Evolutionary conservation across 2,797 vertebrate species (phyloP), one percentile per base, ranked within the genome.

Genomic region (Hydrocynus forskahlii): DNA sequence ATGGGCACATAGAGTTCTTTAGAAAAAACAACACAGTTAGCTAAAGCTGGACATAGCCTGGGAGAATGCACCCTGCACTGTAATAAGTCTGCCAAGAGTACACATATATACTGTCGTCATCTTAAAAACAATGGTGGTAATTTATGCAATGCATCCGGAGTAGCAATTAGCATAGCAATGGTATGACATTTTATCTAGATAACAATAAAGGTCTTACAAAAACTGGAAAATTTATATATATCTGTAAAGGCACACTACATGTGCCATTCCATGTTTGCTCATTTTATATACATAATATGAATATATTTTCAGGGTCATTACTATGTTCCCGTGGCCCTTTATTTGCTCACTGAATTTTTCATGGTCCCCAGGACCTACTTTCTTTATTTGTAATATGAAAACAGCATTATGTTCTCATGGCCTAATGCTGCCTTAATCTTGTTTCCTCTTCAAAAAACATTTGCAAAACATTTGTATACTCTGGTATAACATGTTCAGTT

Each of bases 21-120:
- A 71, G 16, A 78, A 74, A 69, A 40, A 45, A n/a, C n/a, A 63
- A 45, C 63, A 19, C 19, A 52, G 45, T 78, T 67, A 74, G 5
- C 5, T 60, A 68, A 67, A 78, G 76, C 70, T 79, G 81, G 81
- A 62, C 38, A 59, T 75, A 75, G 45, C n/a, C 40, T 40, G 29
- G 45, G 13, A 63, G 45, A 75, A 75, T 8, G 45, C 1, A 19
- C 45, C 76, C 54, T 60, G 62, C 68, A 68, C 45, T 80, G 38
- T 77, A 77, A 80, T 79, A 70, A 73, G 55, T 38, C 77, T 73
- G 68, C 76, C 60, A 85, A 16, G 74, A 40, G 9, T 23, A 25
- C 19, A 62, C 29, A 69, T 50, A 23, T 78, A 64, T 35, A 71
- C 60, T 67, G 45, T 82, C 59, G 45, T 82, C 59, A 29, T 74